Evolutionary conservation across 2,113 vertebrate genomes (phyloP), one percentile per base, ranked within the genome.

Genomic region (Orcinus orca): DNA sequence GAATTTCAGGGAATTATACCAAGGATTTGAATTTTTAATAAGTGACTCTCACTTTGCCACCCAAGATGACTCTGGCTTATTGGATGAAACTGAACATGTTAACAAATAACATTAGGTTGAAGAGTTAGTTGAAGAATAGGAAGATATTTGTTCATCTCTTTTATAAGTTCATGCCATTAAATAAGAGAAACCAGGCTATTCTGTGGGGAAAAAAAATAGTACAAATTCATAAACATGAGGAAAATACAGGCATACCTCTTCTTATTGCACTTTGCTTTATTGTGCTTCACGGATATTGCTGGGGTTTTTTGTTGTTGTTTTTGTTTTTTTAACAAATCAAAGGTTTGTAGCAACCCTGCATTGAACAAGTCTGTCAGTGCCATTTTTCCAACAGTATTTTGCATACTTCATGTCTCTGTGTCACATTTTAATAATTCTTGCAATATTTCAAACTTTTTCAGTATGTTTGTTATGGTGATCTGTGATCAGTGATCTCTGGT

Each of bases 1-100:
- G 90, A 95, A 93, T 76, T 86, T 85, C 90, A 93, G 60, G 92
- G 33, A 31, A 80, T 65, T 26, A 71, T 93, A 29, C 47, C 77
- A 92, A 92, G 31, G 90, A 77, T 93, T 88, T 88, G 87, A 88
- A 73, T 79, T 88, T 92, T 92, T 89, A 95, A 67, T 25, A 73
- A 91, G 77, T 36, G 26, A 73, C 38, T 84, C 6, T 92, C 21
- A 87, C 26, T 90, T 25, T 96, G 31, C 68, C 50, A 89, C 25
- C 36, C 58, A 83, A 25, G 36, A 55, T 44, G n/a, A 85, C 83
- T 96, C 31, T 96, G 55, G 41, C 68, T 58, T 94, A 23, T 60
- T 91, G 44, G n/a, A 62, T 92, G 23, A 94, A 90, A 95, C 36
- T 76, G 44, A 91, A 38, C 65, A n/a, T 95, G 53, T 83, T 92